Percentiles rank a stretch among this genome's conserved stretches.
phyloP scores from a whole-genome alignment of 2,888 invertebrate genomes.

The Strigamia crassipes region DNA sequence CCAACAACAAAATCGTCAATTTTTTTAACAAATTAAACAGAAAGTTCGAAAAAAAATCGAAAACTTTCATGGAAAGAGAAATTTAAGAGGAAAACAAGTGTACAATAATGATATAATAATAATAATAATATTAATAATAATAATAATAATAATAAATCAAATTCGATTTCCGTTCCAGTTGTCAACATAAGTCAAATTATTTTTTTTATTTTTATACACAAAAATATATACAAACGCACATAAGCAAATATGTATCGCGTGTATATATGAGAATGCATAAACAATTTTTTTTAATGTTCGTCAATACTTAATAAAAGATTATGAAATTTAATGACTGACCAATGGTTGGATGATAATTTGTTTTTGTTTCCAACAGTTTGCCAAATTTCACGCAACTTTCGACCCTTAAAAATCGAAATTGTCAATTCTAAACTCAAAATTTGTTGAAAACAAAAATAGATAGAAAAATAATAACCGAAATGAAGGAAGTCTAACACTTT shows the following conservation, averaged over 20 bases:
- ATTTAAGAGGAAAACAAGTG: neutral
- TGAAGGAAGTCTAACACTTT: neutral
- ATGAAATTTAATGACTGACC: neutral
- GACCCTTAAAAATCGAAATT: too few relatives aligned
- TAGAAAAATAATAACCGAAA: neutral
- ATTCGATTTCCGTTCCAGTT: neutral
- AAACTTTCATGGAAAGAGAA: neutral
- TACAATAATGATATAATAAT: neutral
- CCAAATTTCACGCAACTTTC: neutral
- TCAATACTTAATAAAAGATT: neutral
- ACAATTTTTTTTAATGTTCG: neutral
- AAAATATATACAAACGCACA: too few relatives aligned
- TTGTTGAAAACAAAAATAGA: neutral
- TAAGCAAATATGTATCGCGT: too few relatives aligned
- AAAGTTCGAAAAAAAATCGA: neutral
- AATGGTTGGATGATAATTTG: neutral
- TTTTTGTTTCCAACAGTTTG: neutral
- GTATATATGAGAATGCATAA: neutral
- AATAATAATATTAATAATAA: neutral
- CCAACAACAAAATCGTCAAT: neutral
- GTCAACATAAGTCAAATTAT: neutral
- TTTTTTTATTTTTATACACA: neutral
- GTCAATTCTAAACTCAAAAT: too few relatives aligned
- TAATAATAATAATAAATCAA: neutral
- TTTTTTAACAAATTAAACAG: neutral